Percentiles rank a stretch among this genome's conserved stretches.
These are phyloP conservation scores for Rutilus rutilus DNA, from an alignment of 2,113 vertebrate genomes.

Conservation along the genomic window DNA sequence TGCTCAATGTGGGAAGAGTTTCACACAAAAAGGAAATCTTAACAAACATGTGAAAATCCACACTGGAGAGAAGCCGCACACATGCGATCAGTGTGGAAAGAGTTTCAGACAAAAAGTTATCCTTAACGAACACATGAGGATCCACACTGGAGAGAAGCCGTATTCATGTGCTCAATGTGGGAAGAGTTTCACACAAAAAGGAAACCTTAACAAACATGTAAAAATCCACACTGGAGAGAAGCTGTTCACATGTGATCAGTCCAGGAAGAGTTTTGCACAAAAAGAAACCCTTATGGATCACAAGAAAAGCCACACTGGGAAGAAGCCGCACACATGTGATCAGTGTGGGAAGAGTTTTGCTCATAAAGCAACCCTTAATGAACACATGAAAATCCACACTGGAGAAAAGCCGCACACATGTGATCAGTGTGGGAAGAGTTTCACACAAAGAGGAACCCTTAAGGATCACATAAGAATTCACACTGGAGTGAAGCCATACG, in stretches of 20 bases:
- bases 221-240: not conserved
- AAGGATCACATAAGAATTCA: not conserved
- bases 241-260: not conserved
- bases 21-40: too few species aligned
- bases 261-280: not conserved
- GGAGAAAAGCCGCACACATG: not conserved
- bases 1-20: too few species aligned
- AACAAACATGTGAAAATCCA: too few species aligned
- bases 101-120: too few species aligned
- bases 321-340: not conserved
- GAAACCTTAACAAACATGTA: too few species aligned
- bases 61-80: too few species aligned
- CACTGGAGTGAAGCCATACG: not conserved
- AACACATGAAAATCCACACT: not conserved
- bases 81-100: too few species aligned
- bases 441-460: not conserved
- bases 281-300: not conserved
- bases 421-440: not conserved
- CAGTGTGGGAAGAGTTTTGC: not conserved
- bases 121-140: too few species aligned
- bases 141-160: too few species aligned
- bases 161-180: too few species aligned
- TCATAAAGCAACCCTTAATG: not conserved
- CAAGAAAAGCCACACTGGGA: not conserved
- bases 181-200: too few species aligned